A percentile compares a stretch with the other conserved stretches of the same genome.
phyloP scores from a whole-genome alignment of 2,113 vertebrate species.

The Hirundichthys speculiger region DNA sequence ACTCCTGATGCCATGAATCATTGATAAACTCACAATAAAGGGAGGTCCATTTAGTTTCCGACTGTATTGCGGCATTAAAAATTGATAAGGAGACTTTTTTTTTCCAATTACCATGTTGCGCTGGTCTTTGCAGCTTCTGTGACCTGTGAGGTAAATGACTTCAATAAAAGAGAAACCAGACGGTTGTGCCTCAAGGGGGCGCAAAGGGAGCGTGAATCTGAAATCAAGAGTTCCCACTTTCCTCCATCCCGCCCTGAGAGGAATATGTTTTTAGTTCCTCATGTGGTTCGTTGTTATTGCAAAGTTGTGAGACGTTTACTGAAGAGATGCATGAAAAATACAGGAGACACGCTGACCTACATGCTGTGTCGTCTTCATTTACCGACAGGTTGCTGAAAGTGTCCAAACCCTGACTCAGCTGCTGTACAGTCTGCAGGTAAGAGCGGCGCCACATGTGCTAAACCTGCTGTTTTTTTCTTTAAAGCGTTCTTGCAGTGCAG shows the following conservation, averaged over 20 bases:
- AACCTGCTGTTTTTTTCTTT: not conserved
- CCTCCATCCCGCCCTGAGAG: no score
- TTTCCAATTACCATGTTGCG: conserved; percentile 55
- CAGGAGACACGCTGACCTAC: not conserved
- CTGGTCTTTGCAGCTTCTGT: conserved; percentile 45
- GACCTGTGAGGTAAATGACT: conserved; percentile 56
- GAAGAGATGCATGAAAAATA: not conserved
- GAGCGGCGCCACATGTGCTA: not conserved
- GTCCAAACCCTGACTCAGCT: conserved; percentile 92
- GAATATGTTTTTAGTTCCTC: not conserved
- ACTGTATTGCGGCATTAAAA: conserved; percentile 66
- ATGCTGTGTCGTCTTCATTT: conserved; percentile 5
- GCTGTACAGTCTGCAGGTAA: conserved; percentile 95
- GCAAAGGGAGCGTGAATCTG: conserved; percentile 14
- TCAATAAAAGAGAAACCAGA: no score
- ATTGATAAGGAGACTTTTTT: conserved; percentile 62
- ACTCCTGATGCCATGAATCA: conserved; percentile 72
- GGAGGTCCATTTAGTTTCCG: conserved; percentile 59
- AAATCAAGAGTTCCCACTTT: not conserved
- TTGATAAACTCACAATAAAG: conserved; percentile 73
- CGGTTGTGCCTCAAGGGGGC: conserved; percentile 60
- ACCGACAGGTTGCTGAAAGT: conserved; percentile 86
- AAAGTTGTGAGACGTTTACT: no score
- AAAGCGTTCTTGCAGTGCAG: not conserved
- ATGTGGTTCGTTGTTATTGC: no score